Percentiles rank a stretch among this genome's conserved stretches.
These are phyloP conservation scores for Petrocephalus zakoni DNA, from an alignment of 2,113 vertebrate genomes.

Conservation along the genomic window DNA sequence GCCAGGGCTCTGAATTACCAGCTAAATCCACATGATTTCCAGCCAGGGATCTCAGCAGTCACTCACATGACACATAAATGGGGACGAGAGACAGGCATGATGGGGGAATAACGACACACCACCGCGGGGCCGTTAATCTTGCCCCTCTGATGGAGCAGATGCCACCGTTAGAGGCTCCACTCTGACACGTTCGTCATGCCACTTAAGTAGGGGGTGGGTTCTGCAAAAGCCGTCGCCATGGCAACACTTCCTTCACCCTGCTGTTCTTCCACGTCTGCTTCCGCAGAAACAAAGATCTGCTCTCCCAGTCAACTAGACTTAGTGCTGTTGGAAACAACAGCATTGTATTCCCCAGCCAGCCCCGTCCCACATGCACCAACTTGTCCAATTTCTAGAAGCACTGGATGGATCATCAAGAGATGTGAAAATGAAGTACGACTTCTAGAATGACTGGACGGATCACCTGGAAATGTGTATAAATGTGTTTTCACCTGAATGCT, in stretches of 20 bases:
- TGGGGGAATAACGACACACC: constrained; percentile 43
- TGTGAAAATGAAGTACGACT: neutral
- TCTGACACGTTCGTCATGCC: constrained; percentile 47
- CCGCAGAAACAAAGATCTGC: constrained; percentile 15
- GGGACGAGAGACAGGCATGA: constrained; percentile 10
- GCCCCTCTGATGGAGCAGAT: constrained; percentile 31
- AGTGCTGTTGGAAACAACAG: neutral
- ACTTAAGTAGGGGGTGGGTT: constrained; percentile 28
- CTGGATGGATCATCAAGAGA: neutral
- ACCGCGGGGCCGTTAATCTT: constrained; percentile 36
- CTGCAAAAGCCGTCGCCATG: constrained; percentile 53
- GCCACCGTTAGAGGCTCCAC: constrained; percentile 33
- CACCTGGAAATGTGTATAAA: neutral
- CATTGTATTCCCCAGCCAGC: neutral
- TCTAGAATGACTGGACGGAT: neutral
- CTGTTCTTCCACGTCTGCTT: constrained; percentile 25
- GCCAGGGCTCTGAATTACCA: constrained; percentile 31
- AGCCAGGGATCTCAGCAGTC: constrained; percentile 22
- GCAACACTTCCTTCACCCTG: constrained; percentile 43
- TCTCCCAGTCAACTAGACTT: neutral
- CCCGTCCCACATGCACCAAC: neutral
- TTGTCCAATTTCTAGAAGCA: neutral
- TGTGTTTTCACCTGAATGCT: neutral
- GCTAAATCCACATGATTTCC: constrained; percentile 35
- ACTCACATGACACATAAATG: constrained; percentile 37